Evolutionary conservation across 1,140 invertebrate species (phyloP).

Genomic region (Tetranychus cinnabarinus): DNA sequence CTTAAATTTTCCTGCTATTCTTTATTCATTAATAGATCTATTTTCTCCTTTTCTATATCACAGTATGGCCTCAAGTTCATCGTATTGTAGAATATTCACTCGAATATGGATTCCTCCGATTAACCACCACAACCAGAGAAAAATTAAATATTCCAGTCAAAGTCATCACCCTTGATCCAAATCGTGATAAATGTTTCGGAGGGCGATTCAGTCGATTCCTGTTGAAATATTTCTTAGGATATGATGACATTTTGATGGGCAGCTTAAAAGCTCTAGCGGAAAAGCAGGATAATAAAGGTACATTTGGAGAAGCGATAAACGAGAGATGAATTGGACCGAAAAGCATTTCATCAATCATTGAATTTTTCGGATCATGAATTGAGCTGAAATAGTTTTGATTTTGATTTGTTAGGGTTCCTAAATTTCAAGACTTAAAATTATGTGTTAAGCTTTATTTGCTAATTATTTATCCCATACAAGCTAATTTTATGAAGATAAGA

Average conservation of each 20-base stretch:
- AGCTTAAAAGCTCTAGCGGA: constrained; percentile 84
- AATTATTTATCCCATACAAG: too few species aligned
- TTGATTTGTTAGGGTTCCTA: too few species aligned
- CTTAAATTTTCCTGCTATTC: too few species aligned
- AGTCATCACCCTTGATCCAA: constrained; percentile 70
- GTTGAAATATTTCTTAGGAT: constrained; percentile 75
- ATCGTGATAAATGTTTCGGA: constrained; percentile 71
- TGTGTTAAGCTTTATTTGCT: too few species aligned
- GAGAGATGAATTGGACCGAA: background rate
- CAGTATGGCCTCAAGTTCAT: constrained; percentile 59
- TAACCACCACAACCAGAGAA: constrained; percentile 57
- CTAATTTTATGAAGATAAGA: too few species aligned
- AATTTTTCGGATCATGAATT: too few species aligned
- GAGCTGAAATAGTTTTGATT: too few species aligned
- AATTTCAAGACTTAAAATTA: too few species aligned
- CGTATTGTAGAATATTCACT: constrained; percentile 94
- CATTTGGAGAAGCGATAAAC: background rate
- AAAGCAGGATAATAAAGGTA: constrained; percentile 81
- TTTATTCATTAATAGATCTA: too few species aligned
- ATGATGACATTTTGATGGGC: constrained; percentile 87
- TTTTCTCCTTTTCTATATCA: background rate
- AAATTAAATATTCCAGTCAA: constrained; percentile 74
- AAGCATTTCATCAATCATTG: too few species aligned
- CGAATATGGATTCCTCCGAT: constrained; percentile 80
- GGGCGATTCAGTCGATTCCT: constrained; percentile 69